These are phyloP conservation scores for Pomatorhinus ruficollis DNA, from an alignment of 2,113 vertebrate species.

Conservation along the genomic window DNA sequence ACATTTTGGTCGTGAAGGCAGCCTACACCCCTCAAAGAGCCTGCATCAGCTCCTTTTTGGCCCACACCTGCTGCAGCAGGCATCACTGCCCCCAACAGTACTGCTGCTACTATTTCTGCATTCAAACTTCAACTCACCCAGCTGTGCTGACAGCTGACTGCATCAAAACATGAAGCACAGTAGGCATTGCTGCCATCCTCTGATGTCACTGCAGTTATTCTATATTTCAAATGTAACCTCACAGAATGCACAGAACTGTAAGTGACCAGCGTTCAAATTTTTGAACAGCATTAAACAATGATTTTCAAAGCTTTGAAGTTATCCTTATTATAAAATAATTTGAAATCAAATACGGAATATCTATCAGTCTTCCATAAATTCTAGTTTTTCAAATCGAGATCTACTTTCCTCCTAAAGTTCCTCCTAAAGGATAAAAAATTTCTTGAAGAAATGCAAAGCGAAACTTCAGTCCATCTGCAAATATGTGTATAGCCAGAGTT, in stretches of 20 bases:
- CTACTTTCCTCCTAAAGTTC: background rate
- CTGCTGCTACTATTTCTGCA: background rate
- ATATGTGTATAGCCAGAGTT: background rate
- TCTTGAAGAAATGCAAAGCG: background rate
- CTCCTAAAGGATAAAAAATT: background rate
- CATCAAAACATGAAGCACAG: background rate
- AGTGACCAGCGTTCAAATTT: background rate
- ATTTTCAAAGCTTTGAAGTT: background rate
- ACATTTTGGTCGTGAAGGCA: background rate
- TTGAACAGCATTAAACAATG: accelerated
- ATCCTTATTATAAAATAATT: background rate
- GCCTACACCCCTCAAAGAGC: background rate
- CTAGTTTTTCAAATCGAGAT: background rate
- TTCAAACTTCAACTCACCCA: background rate
- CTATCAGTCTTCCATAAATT: background rate
- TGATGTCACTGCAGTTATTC: background rate
- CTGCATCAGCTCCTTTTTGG: background rate
- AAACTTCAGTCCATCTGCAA: background rate
- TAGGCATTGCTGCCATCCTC: background rate
- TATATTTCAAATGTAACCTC: background rate
- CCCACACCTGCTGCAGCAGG: background rate
- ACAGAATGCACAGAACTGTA: background rate
- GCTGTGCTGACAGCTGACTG: background rate
- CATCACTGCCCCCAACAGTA: background rate
- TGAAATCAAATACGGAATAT: background rate